Base-by-base conservation (phyloP, 2,797 vertebrate species). In the Parotocinclus haroldoi region DNA sequence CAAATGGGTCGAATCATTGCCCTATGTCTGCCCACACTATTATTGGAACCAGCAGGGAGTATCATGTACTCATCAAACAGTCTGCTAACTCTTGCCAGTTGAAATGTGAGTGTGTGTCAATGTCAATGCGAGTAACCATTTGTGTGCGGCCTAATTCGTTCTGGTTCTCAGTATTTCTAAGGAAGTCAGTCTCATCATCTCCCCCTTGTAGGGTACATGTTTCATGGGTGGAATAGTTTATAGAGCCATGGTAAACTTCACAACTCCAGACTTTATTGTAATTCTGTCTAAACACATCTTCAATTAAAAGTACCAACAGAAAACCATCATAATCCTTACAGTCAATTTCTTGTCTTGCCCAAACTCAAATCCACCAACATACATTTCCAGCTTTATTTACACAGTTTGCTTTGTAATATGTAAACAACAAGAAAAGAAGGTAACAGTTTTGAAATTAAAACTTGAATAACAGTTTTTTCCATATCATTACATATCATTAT, bases 1-100 rank as follows among this genome's bases (percentile, higher is more conserved):
- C 53, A 60, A 70, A 71, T 74, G 60, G 44, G 58, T 50, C 51
- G 55, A 57, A 27, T 27, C 27, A 5, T 27, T 45, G 57, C 46
- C 6, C 37, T 58, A 67, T 48, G 63, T 60, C 60, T 64, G 63
- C 37, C 48, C 64, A 60, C 44, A 9, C 50, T 60, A 60, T 71
- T 71, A 59, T 52, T 68, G 17, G 58, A 74, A 65, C 58, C 75
- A 74, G 39, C 45, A 38, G 54, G 44, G 50, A 73, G 45, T 46
- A 49, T 66, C 40, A 53, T 53, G 55, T 58, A 38, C 48, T 54
- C 11, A 10, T 10, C 9, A 50, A 45, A 36, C 46, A 55, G 53
- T 60, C 66, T 55, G 38, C 58, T 69, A 59, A 56, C 59, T 67
- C 56, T 19, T 71, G 59, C 16, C 38, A 71, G 66, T 70, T 75